phyloP scores from a whole-genome alignment of 1,140 invertebrate genomes.

The Penaeus japonicus region DNA sequence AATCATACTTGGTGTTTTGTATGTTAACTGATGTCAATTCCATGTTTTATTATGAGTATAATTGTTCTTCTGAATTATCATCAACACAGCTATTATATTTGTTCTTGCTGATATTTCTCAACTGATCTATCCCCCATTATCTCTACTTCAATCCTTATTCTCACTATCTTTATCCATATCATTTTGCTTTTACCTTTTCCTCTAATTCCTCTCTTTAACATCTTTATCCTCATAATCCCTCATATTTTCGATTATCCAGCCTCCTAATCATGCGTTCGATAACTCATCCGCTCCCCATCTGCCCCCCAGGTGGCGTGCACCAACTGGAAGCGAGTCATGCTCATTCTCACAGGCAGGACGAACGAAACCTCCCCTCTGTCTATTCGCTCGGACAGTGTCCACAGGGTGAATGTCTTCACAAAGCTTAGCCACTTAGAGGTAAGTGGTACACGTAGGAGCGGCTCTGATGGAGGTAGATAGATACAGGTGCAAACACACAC shows the following conservation, averaged over 20 bases:
- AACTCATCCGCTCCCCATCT: not conserved
- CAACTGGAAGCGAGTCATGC: constrained; percentile 91
- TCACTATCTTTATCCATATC: not conserved
- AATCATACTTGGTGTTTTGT: too few relatives aligned
- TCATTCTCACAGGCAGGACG: constrained; percentile 80
- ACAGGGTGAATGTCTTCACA: constrained; percentile 71
- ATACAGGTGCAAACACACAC: too few relatives aligned
- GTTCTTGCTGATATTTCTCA: not conserved
- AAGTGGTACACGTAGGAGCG: constrained; percentile 64
- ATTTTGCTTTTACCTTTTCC: not conserved
- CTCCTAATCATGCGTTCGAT: too few relatives aligned
- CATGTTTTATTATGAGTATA: too few relatives aligned
- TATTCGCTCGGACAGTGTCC: constrained; percentile 79
- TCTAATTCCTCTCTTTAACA: not conserved
- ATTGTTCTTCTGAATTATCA: too few relatives aligned
- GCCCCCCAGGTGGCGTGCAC: constrained; percentile 84
- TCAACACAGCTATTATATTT: too few relatives aligned
- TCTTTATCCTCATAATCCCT: too few relatives aligned
- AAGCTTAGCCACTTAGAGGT: constrained; percentile 69
- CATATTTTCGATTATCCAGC: too few relatives aligned
- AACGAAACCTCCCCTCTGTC: constrained; percentile 72
- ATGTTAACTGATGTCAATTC: too few relatives aligned
- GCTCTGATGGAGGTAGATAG: not conserved
- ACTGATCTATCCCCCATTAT: not conserved
- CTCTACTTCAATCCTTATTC: constrained; percentile 1